These are phyloP conservation scores for Dasypus novemcinctus DNA, from an alignment of 2,113 vertebrate species.

Conservation along the genomic window DNA sequence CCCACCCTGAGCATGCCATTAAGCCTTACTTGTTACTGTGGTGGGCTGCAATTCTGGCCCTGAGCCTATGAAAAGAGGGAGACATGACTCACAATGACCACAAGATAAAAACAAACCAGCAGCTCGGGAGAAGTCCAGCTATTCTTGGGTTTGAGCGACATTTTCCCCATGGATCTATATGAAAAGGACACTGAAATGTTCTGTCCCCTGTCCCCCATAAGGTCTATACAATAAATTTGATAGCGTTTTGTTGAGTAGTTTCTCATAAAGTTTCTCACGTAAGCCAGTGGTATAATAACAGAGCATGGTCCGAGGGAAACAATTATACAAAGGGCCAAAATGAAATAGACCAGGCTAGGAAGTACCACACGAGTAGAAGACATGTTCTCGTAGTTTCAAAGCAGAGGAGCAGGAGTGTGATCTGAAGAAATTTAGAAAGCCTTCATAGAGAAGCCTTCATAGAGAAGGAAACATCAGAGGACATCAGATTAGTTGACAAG, in stretches of 20 bases:
- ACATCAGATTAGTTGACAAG: not conserved
- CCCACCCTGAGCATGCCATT: slow-evolving; percentile 32
- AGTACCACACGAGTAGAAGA: not conserved
- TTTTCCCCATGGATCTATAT: slow-evolving; percentile 46
- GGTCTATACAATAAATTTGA: not conserved
- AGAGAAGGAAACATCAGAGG: not conserved
- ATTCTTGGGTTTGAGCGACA: slow-evolving; percentile 44
- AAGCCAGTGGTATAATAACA: not conserved
- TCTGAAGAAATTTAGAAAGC: not conserved
- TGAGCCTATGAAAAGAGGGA: slow-evolving; percentile 65
- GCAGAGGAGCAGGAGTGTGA: not conserved
- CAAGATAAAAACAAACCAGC: slow-evolving; percentile 67
- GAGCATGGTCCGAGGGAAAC: not conserved
- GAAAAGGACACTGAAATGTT: slow-evolving; percentile 38
- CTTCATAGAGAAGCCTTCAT: not conserved
- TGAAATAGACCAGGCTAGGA: not conserved
- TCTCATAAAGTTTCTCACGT: not conserved
- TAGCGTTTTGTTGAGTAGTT: not conserved
- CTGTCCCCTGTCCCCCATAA: not conserved
- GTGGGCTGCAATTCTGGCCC: slow-evolving; percentile 63
- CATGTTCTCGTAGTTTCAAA: not conserved
- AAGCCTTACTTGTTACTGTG: slow-evolving; percentile 22
- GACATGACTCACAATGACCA: slow-evolving; percentile 67
- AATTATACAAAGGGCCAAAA: not conserved
- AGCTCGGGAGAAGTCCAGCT: slow-evolving; percentile 47